Conservation (phyloP, 2,888 invertebrate genomes). For the Caenorhabditis afra region DNA sequence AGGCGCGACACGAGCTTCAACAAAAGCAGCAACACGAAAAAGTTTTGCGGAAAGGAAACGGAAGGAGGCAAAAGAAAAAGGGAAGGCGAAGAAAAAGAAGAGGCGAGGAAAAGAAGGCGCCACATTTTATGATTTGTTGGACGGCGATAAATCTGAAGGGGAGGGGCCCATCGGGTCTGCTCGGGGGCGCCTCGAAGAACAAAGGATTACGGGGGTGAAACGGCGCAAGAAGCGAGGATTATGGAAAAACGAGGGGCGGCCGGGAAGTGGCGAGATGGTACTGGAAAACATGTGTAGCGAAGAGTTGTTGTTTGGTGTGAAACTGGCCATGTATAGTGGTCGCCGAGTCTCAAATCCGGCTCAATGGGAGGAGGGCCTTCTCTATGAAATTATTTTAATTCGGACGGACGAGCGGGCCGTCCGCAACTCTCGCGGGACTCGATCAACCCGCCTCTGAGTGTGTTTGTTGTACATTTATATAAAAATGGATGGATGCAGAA, state of each 20-base stretch:
- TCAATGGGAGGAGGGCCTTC: neutral
- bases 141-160: slow-evolving; percentile 51
- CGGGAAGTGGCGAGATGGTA: neutral
- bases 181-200: slow-evolving; percentile 33
- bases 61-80: neutral
- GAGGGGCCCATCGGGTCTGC: slow-evolving; percentile 2
- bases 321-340: slow-evolving; percentile 23
- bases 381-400: slow-evolving; percentile 49
- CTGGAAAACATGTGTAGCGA: slow-evolving; percentile 15
- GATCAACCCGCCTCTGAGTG: slow-evolving; percentile 15
- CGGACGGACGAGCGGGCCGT: slow-evolving; percentile 15
- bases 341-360: slow-evolving; percentile 33
- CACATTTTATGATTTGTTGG: slow-evolving; percentile 54
- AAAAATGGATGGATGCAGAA: slow-evolving; percentile 13
- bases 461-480: slow-evolving; percentile 16
- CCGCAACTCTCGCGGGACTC: slow-evolving; percentile 19
- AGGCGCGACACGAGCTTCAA: neutral
- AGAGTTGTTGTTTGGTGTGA: slow-evolving; percentile 2
- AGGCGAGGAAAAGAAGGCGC: slow-evolving; percentile 28
- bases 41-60: slow-evolving; percentile 3
- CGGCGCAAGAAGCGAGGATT: slow-evolving; percentile 20
- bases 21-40: slow-evolving; percentile 4
- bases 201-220: slow-evolving; percentile 39
- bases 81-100: slow-evolving; percentile 1
- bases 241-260: slow-evolving; percentile 21